A percentile compares a stretch with the other conserved stretches of the same genome.
Evolutionary conservation across 2,888 invertebrate genomes (phyloP).

Genomic region (Aricia artaxerxes): DNA sequence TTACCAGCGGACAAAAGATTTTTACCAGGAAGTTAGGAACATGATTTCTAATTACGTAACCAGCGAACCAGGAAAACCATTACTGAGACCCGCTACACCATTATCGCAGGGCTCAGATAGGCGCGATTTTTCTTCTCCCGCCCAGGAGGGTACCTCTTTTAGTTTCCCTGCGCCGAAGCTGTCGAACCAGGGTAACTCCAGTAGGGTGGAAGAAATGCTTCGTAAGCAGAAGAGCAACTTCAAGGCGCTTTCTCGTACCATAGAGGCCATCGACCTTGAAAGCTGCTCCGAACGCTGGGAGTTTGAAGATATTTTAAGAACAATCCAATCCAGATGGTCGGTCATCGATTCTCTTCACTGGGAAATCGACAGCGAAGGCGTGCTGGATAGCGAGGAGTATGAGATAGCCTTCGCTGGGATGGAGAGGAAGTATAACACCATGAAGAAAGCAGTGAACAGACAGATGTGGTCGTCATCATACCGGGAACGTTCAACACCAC

Average conservation of each 20-base stretch:
- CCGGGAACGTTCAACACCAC: too few species aligned
- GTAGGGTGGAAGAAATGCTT: constrained; percentile 29
- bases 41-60: background rate
- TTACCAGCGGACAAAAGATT: constrained; percentile 19
- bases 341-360: too few species aligned
- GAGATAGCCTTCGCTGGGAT: too few species aligned
- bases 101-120: constrained; percentile 1
- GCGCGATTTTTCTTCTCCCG: background rate
- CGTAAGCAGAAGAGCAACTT: constrained; percentile 17
- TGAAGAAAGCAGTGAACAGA: too few species aligned
- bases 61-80: constrained; percentile 21
- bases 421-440: too few species aligned
- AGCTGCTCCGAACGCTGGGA: background rate
- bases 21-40: background rate
- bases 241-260: background rate
- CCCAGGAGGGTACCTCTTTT: constrained; percentile 17
- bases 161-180: background rate
- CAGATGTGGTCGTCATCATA: too few species aligned
- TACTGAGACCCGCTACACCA: constrained; percentile 22
- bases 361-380: too few species aligned
- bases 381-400: too few species aligned
- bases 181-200: background rate
- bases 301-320: too few species aligned
- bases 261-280: too few species aligned
- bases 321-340: too few species aligned